A percentile compares a stretch with the other conserved stretches of the same genome.
Conservation (phyloP, 2,888 invertebrate genomes). For the Pyrrhia umbra region DNA sequence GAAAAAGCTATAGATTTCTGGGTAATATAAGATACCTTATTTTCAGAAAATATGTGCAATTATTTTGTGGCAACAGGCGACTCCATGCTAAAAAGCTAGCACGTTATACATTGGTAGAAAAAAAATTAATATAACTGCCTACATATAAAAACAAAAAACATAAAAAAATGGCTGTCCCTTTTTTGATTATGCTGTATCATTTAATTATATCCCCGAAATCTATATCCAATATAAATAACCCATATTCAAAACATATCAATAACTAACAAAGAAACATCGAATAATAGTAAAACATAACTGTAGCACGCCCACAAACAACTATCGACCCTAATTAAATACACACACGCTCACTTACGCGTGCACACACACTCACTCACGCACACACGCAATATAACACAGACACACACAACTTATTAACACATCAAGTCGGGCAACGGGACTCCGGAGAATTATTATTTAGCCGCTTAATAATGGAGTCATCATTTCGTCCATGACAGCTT, state of each 20-base stretch:
- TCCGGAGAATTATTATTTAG: constrained; percentile 83
- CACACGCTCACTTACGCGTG: constrained; percentile 57
- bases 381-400: constrained; percentile 65
- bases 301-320: constrained; percentile 62
- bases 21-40: too few species aligned
- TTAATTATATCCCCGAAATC: constrained; percentile 31
- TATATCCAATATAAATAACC: constrained; percentile 44
- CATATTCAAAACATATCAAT: constrained; percentile 56
- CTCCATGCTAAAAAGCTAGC: too few species aligned
- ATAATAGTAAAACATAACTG: constrained; percentile 57
- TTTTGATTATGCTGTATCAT: constrained; percentile 37
- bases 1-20: too few species aligned
- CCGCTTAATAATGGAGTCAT: constrained; percentile 89
- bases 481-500: constrained; percentile 88
- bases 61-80: too few species aligned
- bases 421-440: constrained; percentile 78
- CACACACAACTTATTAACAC: constrained; percentile 78
- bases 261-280: constrained; percentile 57
- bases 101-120: too few species aligned
- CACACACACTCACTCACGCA: constrained; percentile 45
- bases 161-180: neutral
- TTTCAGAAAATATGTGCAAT: too few species aligned
- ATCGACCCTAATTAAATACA: constrained; percentile 72
- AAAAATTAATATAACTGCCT: too few species aligned
- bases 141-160: neutral